Evolutionary conservation across 2,113 vertebrate genomes (phyloP).

Genomic region (Plecturocebus donacophilus): DNA sequence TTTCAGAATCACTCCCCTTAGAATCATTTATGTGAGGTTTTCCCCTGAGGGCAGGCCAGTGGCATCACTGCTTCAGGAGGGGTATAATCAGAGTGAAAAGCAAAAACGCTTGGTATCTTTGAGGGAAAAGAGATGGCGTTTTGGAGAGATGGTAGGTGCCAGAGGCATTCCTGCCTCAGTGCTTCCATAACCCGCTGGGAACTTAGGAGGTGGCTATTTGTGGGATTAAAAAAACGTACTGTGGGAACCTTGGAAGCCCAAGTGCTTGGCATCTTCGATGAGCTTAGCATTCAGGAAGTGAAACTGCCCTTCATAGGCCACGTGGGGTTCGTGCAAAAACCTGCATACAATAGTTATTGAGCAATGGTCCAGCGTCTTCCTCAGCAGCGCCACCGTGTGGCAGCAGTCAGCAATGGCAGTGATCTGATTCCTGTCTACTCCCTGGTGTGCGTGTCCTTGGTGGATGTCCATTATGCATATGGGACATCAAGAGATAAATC

Average conservation of each 20-base stretch:
- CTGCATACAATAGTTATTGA: no score
- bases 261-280: not conserved
- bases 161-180: not conserved
- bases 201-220: not conserved
- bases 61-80: not conserved
- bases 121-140: not conserved
- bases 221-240: not conserved
- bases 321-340: no score
- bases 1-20: not conserved
- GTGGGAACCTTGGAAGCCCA: not conserved
- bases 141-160: not conserved
- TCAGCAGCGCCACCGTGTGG: not conserved
- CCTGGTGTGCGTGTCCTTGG: accelerated
- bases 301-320: not conserved
- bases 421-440: not conserved
- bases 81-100: not conserved
- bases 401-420: not conserved
- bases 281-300: not conserved
- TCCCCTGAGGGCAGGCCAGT: not conserved
- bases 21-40: not conserved
- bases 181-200: not conserved
- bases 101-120: not conserved
- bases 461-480: not conserved
- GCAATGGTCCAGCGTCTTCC: no score
- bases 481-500: not conserved